phyloP scores from a whole-genome alignment of 2,113 vertebrate genomes.

The Semicossyphus pulcher region DNA sequence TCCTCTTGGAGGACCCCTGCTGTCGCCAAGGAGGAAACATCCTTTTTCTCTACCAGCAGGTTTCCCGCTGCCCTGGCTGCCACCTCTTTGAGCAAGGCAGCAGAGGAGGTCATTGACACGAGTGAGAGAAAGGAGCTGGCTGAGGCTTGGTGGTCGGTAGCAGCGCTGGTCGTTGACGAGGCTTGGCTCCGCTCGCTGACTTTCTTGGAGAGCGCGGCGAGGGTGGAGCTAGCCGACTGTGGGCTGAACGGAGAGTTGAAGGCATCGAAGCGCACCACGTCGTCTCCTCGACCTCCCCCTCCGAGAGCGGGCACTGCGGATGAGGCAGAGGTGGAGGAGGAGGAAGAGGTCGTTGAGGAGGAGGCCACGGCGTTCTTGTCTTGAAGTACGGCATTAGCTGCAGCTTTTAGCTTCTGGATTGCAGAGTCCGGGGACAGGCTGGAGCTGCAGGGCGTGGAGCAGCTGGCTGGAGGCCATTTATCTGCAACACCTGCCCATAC shows the following conservation, averaged over 20 bases:
- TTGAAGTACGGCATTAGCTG: constrained; percentile 96
- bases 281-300: constrained; percentile 84
- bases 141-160: constrained; percentile 87
- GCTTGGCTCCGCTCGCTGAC: constrained; percentile 95
- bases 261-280: constrained; percentile 92
- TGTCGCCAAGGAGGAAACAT: constrained; percentile 79
- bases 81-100: constrained; percentile 97
- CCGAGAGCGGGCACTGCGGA: constrained; percentile 75
- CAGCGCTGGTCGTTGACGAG: constrained; percentile 74
- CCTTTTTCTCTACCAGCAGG: constrained; percentile 94
- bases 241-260: constrained; percentile 97
- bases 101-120: constrained; percentile 98
- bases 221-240: constrained; percentile 97
- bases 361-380: constrained; percentile 89
- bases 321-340: constrained; percentile 79
- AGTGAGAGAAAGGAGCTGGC: constrained; percentile 95
- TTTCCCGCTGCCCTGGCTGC: constrained; percentile 96
- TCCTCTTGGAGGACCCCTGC: constrained; percentile 87
- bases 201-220: constrained; percentile 98
- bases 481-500: constrained; percentile 93
- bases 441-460: constrained; percentile 88
- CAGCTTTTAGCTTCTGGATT: constrained; percentile 97
- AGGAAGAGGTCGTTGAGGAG: constrained; percentile 78
- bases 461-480: constrained; percentile 93
- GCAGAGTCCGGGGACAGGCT: constrained; percentile 96